Evolutionary conservation across 2,888 invertebrate species (phyloP).

Genomic region (Parnassius orleans): DNA sequence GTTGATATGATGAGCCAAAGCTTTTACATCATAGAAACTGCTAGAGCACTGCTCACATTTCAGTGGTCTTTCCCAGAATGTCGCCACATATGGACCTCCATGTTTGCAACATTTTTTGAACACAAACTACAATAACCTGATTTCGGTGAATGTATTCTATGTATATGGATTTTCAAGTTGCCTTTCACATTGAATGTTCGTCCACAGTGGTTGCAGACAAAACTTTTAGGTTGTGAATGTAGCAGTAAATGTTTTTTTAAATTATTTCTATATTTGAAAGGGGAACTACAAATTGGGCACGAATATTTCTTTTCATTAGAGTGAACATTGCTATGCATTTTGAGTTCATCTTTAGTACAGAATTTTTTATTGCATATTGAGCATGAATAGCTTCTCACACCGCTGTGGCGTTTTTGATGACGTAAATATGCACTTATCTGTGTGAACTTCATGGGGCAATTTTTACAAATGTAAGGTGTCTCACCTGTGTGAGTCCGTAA

Average conservation of each 20-base stretch:
- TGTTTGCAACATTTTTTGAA: constrained; percentile 73
- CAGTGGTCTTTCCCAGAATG: constrained; percentile 75
- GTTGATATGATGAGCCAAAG: constrained; percentile 61
- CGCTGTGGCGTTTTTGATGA: constrained; percentile 56
- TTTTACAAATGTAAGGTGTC: constrained; percentile 59
- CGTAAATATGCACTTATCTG: constrained; percentile 55
- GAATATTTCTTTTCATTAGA: constrained; percentile 53
- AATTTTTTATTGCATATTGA: constrained; percentile 57
- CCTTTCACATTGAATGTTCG: constrained; percentile 69
- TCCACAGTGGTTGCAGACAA: constrained; percentile 64
- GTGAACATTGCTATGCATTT: constrained; percentile 55
- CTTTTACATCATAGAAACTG: constrained; percentile 55
- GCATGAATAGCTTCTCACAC: constrained; percentile 52
- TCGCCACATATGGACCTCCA: constrained; percentile 77
- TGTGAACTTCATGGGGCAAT: constrained; percentile 54
- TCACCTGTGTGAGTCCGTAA: constrained; percentile 66
- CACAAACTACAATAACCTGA: constrained; percentile 77
- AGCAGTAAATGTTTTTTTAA: constrained; percentile 71
- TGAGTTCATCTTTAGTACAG: constrained; percentile 58
- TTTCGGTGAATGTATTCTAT: constrained; percentile 75
- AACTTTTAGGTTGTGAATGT: constrained; percentile 53
- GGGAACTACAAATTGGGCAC: constrained; percentile 64
- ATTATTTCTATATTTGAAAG: constrained; percentile 74
- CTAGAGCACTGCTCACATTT: constrained; percentile 65
- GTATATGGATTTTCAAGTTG: constrained; percentile 75